phyloP scores from a whole-genome alignment of 2,113 vertebrate genomes.

The Cavia aperea region DNA sequence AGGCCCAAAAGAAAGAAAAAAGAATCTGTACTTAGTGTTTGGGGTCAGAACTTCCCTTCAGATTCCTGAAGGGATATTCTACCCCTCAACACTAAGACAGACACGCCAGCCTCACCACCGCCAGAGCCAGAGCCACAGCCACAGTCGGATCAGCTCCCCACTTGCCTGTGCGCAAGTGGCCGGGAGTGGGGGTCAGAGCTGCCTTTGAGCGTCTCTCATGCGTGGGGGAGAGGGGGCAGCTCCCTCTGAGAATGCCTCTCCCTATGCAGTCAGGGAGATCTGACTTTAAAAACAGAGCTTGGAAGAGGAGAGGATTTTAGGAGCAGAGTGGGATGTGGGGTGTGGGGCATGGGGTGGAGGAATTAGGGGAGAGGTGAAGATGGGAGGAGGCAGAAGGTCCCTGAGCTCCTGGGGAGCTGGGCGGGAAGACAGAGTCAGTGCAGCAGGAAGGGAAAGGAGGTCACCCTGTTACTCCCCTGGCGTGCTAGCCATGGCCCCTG shows the following conservation, averaged over 20 bases:
- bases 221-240: not conserved
- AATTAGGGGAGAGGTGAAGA: conserved; percentile 47
- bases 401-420: accelerated
- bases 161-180: conserved; percentile 48
- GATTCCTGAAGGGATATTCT: not conserved
- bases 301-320: conserved; percentile 59
- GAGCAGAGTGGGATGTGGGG: not conserved
- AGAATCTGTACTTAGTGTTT: not conserved
- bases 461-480: accelerated
- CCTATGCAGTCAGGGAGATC: conserved; percentile 58
- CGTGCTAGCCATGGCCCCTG: accelerated
- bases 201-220: conserved; percentile 45
- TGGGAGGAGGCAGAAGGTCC: not conserved
- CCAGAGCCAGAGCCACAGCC: not conserved
- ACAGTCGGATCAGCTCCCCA: conserved; percentile 7
- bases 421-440: not conserved
- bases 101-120: conserved; percentile 55
- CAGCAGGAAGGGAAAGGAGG: accelerated
- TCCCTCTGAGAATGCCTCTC: conserved; percentile 54
- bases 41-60: not conserved
- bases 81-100: conserved; percentile 10
- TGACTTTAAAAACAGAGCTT: conserved; percentile 71
- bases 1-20: not conserved
- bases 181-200: conserved; percentile 1
- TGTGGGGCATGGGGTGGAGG: not conserved